Evolutionary conservation across 2,888 invertebrate genomes (phyloP), one percentile per base, ranked within the genome.

Genomic region (Synergus gifuensis): DNA sequence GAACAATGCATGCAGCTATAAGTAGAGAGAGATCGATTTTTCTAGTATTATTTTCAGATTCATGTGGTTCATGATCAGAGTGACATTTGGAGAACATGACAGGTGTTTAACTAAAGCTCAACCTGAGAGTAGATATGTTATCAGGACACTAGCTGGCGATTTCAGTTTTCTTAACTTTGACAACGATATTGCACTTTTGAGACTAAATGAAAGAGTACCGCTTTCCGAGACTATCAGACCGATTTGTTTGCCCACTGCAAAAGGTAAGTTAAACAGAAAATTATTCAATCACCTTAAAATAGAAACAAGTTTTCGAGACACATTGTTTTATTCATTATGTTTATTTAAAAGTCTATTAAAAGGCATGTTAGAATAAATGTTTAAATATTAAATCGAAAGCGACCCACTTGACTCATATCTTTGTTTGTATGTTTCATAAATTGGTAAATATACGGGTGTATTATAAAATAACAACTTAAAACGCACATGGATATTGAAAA

Each of bases 51-150:
- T 89, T 92, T 94, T 85, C 93, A 96, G 97, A 85, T 97, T 97
- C 92, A 96, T 97, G 96, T 97, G 97, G 97, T 97, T 97, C 93
- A 96, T 97, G 96, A 96, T 97, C 91, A 97, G 96, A 92, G 96
- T 97, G 83, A 96, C 97, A 16, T 96, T 97, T 87, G 97, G 97
- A 0, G 97, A 97, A 91, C 97, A 97, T 91, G 96, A 98, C 92
- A 95, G 97, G 67, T 97, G 97, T 92, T 94, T 95, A 87, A 94
- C 96, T 77, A 95, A 95, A 63, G 92, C 92, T 67, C 94, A 95
- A 73, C 96, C 96, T 0, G 97, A 97, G 92, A 95, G 96, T 0
- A 94, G 97, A 85, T 89, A 87, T 79, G 97, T 97, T 64, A 92
- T 97, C 44, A 93, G 97, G 76, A 96, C 96, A 69, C 94, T 96